These are phyloP conservation scores for Somateria mollissima DNA, from an alignment of 2,797 vertebrate genomes.

Conservation along the genomic window DNA sequence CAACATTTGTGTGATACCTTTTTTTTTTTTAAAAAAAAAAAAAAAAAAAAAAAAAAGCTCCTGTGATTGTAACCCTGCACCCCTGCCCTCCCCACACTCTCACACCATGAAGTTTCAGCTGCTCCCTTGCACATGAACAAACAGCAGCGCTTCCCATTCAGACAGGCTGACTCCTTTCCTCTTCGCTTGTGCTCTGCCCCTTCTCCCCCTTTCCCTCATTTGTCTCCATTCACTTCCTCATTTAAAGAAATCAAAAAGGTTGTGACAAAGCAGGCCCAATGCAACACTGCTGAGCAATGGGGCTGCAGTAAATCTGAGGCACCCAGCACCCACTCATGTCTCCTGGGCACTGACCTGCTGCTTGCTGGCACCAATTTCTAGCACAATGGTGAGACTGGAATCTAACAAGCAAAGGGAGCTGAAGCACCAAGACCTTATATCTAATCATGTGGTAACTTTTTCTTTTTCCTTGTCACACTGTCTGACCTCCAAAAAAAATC, in stretches of 20 bases:
- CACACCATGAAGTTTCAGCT: rapidly evolving
- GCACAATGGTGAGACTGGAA: background rate
- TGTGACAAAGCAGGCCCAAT: background rate
- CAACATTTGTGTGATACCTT: rapidly evolving
- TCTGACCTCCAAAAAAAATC: background rate
- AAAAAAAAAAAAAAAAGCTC: background rate
- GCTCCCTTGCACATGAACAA: background rate
- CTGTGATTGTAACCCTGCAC: rapidly evolving
- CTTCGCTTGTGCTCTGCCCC: background rate
- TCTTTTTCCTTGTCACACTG: background rate
- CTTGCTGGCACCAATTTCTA: background rate
- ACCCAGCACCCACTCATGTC: background rate
- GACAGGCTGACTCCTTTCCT: background rate
- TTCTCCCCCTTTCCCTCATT: background rate
- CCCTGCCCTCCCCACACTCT: background rate
- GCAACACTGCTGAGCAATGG: rapidly evolving
- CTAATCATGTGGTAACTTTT: rapidly evolving
- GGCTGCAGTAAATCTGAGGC: background rate
- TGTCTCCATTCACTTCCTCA: background rate
- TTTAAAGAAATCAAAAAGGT: background rate
- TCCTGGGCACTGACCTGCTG: background rate
- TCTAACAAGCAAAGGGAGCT: background rate
- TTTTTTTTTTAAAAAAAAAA: background rate
- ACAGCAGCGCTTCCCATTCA: background rate
- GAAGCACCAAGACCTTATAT: background rate